Base-by-base conservation (phyloP, 1,140 invertebrate genomes). In the Argopecten irradians region DNA sequence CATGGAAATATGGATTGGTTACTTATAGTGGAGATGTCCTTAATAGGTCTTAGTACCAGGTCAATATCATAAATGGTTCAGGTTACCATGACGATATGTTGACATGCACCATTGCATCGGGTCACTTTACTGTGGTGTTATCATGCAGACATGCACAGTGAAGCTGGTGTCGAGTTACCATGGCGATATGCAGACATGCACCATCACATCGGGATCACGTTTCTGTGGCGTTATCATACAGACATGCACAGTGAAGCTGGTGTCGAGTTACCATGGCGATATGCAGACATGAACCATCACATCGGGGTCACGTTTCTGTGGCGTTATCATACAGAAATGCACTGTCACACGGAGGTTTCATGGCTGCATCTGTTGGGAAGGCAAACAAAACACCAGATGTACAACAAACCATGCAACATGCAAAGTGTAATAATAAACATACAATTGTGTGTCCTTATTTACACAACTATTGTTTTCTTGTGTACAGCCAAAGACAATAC, bases 361-460 rank as follows among this genome's bases (percentile, higher is more conserved):
- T 93, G 89, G 87, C 92, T 94, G 87, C 91, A 93, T 91, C 92
- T 93, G 91, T 34, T 91, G 91, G 86, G 87, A 39, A 92, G 33
- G 90, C 91, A 91, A 89, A 86, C 88, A 86, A 89, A 89, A 82
- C 87, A 87, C 32, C 87, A 36, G 85, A 83, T 84, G 83, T 82
- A 92, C 55, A 86, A 41, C 33, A 86, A 83, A 41, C n/a, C 71
- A 86, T 87, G 55, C 89, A 84, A 87, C 89, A 90, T 90, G 86
- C 85, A 91, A 88, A 33, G 55, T 71, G n/a, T 71, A 28, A n/a
- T 71, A 3, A 71, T 19, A 3, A 71, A 46, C 43, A 11, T 8
- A n/a, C n/a, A 71, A 1, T 71, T 71, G 55, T 71, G 55, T 71
- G 55, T 71, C 55, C 55, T 39, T 5, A 39, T 39, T 5, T 39